These are phyloP conservation scores for human DNA, from an alignment of 2,113 vertebrate genomes.

Conservation along the genomic window DNA sequence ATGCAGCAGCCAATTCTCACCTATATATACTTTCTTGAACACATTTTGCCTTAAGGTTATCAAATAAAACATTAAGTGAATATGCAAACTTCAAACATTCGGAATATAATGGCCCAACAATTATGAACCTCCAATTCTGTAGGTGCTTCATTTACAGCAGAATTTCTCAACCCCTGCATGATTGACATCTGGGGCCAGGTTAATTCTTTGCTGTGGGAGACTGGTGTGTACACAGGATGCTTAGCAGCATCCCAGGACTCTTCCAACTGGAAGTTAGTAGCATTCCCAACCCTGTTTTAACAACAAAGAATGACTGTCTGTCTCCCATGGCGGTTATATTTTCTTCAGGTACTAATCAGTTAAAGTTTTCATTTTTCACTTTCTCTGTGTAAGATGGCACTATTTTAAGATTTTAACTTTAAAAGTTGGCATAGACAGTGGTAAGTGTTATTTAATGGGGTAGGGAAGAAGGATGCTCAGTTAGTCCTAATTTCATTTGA, in stretches of 20 bases:
- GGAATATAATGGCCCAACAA: background rate
- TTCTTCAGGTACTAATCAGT: background rate
- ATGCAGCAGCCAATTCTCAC: background rate
- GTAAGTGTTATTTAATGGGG: background rate
- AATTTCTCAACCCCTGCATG: background rate
- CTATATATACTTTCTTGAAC: background rate
- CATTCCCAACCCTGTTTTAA: background rate
- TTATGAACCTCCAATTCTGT: background rate
- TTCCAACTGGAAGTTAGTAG: background rate
- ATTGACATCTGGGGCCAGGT: accelerated
- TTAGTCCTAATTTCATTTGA: background rate
- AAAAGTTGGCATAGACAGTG: background rate
- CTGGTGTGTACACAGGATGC: accelerated
- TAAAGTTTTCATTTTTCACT: background rate
- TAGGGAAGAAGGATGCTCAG: background rate
- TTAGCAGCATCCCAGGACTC: too few relatives aligned
- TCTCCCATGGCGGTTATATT: background rate
- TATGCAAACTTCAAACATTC: background rate
- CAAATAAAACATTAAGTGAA: background rate
- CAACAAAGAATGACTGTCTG: background rate
- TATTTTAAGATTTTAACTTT: background rate
- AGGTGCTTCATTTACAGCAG: background rate
- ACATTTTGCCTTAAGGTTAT: background rate
- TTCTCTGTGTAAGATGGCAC: background rate
- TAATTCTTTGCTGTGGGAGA: background rate